Conservation (phyloP, 1,140 invertebrate species). For the Globodera rostochiensis region DNA sequence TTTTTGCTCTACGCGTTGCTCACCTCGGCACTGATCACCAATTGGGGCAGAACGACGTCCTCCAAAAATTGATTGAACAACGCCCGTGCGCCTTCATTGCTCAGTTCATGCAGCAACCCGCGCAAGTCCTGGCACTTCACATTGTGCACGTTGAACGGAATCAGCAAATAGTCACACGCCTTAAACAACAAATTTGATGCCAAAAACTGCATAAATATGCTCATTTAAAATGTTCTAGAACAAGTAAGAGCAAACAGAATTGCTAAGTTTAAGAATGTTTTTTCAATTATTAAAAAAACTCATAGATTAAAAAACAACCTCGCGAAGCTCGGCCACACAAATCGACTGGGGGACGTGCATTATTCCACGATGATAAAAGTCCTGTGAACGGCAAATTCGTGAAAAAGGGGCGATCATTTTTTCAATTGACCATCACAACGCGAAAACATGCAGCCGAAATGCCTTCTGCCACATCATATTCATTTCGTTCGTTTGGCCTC, state of each 20-base stretch:
- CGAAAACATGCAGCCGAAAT: conserved; percentile 92
- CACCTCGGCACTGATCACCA: conserved; percentile 90
- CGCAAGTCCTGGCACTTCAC: conserved; percentile 91
- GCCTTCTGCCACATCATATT: conserved; percentile 97
- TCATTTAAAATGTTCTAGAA: not conserved
- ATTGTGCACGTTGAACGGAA: conserved; percentile 94
- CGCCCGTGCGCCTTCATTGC: conserved; percentile 93
- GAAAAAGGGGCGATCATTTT: not conserved
- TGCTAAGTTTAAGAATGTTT: too few relatives aligned
- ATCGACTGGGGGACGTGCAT: conserved; percentile 84
- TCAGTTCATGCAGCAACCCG: conserved; percentile 92
- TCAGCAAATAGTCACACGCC: conserved; percentile 95
- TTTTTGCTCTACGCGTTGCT: conserved; percentile 66
- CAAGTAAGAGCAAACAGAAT: too few relatives aligned
- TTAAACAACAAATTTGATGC: not conserved
- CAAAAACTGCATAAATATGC: not conserved
- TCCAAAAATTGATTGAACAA: conserved; percentile 96
- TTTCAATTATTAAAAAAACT: too few relatives aligned
- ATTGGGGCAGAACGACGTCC: conserved; percentile 87
- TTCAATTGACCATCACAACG: conserved; percentile 77
- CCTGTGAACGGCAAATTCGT: conserved; percentile 67
- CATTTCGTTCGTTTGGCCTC: conserved; percentile 85
- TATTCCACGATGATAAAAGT: conserved; percentile 87
- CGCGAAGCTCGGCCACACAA: conserved; percentile 87
- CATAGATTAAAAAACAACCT: conserved; percentile 66